These are phyloP conservation scores for Venustoraphidia nigricollis DNA, from an alignment of 2,888 invertebrate species.

Conservation along the genomic window DNA sequence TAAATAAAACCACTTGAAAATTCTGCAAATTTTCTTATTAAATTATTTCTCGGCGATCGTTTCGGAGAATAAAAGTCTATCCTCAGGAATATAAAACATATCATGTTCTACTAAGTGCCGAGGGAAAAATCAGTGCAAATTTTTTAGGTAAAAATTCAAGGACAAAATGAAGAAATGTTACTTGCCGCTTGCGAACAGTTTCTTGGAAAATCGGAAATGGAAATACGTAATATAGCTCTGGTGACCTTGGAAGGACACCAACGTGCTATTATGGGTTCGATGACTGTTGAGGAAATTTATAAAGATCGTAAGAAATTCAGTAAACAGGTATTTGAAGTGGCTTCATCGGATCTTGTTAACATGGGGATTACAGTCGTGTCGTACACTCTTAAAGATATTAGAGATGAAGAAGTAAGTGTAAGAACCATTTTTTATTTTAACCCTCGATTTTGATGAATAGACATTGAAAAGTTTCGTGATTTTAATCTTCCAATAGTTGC, in stretches of 20 bases:
- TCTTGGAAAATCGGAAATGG: slow-evolving; percentile 71
- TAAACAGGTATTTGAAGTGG: slow-evolving; percentile 87
- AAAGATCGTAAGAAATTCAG: slow-evolving; percentile 93
- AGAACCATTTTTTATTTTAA: neutral
- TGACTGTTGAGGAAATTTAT: slow-evolving; percentile 94
- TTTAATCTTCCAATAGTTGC: neutral
- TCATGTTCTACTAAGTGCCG: no score
- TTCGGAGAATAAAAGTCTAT: no score
- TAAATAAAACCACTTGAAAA: no score
- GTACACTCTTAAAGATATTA: slow-evolving; percentile 84
- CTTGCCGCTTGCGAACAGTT: slow-evolving; percentile 89
- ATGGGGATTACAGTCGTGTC: slow-evolving; percentile 95
- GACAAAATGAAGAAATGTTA: slow-evolving; percentile 79
- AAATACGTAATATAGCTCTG: slow-evolving; percentile 81
- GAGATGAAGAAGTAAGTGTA: slow-evolving; percentile 76
- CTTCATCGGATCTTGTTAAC: slow-evolving; percentile 86
- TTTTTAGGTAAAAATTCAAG: slow-evolving; percentile 68
- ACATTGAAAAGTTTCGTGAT: neutral
- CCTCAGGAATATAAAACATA: no score
- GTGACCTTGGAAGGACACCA: slow-evolving; percentile 90
- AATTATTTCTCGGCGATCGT: no score
- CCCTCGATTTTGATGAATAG: neutral
- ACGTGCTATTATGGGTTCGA: slow-evolving; percentile 90
- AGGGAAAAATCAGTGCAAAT: no score
- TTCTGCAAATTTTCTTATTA: no score